Evolutionary conservation across 2,888 invertebrate genomes (phyloP).

Genomic region (Amblyjoppa proteus): DNA sequence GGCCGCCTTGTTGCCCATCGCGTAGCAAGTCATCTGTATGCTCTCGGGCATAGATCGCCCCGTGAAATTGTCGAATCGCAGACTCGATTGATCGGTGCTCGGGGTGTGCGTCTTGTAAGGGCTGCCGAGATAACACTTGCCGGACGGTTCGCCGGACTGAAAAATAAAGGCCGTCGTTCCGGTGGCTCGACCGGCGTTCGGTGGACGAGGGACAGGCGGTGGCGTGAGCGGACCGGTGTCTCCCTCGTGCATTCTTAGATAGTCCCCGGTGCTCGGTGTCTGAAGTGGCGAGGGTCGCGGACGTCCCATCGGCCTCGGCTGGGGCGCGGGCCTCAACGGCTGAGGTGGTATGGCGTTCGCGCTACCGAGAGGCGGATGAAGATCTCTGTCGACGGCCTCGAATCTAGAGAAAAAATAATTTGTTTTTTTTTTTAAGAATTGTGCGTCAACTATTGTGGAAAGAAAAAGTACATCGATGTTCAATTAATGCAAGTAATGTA

Average conservation of each 20-base stretch:
- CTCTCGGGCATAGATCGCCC: slow-evolving; percentile 70
- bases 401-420: slow-evolving; percentile 75
- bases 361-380: slow-evolving; percentile 80
- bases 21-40: slow-evolving; percentile 75
- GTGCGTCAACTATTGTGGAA: too few species aligned
- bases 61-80: slow-evolving; percentile 69
- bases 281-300: slow-evolving; percentile 82
- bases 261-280: slow-evolving; percentile 77
- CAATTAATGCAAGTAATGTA: too few species aligned
- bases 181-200: slow-evolving; percentile 55
- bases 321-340: slow-evolving; percentile 88
- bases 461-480: not conserved
- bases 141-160: slow-evolving; percentile 68
- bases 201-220: slow-evolving; percentile 70
- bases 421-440: too few species aligned
- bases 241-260: slow-evolving; percentile 78
- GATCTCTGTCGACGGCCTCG: slow-evolving; percentile 82
- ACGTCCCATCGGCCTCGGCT: slow-evolving; percentile 79
- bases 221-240: slow-evolving; percentile 81
- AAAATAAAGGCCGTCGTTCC: slow-evolving; percentile 74
- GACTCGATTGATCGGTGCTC: slow-evolving; percentile 56
- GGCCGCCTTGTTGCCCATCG: slow-evolving; percentile 65
- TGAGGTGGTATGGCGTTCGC: slow-evolving; percentile 87
- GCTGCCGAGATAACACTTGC: slow-evolving; percentile 53
- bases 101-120: slow-evolving; percentile 43